Conservation (phyloP, 2,797 vertebrate genomes). For the Sarcoramphus papa region DNA sequence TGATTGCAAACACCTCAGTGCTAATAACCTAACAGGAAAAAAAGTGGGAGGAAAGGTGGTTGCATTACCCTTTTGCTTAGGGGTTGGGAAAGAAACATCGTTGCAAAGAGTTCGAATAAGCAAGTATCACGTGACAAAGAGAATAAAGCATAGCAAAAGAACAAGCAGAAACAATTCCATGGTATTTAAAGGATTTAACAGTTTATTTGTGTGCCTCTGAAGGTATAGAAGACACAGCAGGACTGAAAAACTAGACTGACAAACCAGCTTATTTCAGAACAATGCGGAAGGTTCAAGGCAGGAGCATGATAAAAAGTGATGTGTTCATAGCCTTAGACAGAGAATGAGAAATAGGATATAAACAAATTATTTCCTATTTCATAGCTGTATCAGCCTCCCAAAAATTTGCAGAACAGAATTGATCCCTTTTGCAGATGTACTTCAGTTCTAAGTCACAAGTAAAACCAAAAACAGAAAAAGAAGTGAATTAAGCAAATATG, state of each 20-base stretch:
- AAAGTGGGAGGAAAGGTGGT: not conserved
- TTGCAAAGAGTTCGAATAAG: not conserved
- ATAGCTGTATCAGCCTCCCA: not conserved
- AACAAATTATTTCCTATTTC: not conserved
- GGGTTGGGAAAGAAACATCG: not conserved
- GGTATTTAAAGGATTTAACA: not conserved
- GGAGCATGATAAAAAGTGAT: not conserved
- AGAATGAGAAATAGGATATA: not conserved
- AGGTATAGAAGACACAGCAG: not conserved
- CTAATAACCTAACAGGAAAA: not conserved
- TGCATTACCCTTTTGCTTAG: not conserved
- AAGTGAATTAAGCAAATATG: not conserved
- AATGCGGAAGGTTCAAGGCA: not conserved
- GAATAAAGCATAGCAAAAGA: not conserved
- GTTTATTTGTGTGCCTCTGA: not conserved
- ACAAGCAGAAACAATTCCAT: not conserved
- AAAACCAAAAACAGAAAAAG: not conserved
- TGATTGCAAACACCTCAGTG: not conserved
- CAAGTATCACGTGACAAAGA: not conserved
- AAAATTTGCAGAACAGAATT: not conserved
- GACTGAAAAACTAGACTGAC: not conserved
- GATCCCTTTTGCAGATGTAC: not conserved
- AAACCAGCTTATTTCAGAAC: not conserved
- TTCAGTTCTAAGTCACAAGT: not conserved
- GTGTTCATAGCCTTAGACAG: not conserved